A percentile compares a stretch with the other conserved stretches of the same genome.
Evolutionary conservation across 2,888 invertebrate species (phyloP).

Genomic region (Theretra japonica): DNA sequence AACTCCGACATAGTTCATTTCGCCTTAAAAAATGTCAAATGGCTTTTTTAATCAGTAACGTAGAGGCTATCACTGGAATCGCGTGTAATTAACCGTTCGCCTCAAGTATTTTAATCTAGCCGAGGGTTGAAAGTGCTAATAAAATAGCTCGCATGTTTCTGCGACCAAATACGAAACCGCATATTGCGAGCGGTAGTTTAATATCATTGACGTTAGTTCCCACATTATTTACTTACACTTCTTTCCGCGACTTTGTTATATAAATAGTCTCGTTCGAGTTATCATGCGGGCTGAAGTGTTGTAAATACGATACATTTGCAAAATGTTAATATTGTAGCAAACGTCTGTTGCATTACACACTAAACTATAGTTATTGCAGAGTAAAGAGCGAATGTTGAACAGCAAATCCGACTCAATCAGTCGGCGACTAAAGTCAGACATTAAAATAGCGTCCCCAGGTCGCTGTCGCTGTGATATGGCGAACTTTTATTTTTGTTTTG

Average conservation of each 20-base stretch:
- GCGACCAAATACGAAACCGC: constrained; percentile 13
- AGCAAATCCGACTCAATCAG: constrained; percentile 50
- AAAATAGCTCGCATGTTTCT: constrained; percentile 13
- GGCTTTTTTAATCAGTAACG: constrained; percentile 26
- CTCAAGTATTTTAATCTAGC: constrained; percentile 20
- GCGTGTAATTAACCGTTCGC: constrained; percentile 5
- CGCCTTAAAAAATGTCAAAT: constrained; percentile 41
- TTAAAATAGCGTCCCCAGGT: constrained; percentile 63
- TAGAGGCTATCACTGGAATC: constrained; percentile 5
- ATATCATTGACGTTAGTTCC: background rate
- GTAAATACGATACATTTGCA: background rate
- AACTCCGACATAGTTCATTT: constrained; percentile 65
- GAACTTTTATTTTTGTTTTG: constrained; percentile 77
- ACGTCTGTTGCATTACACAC: background rate
- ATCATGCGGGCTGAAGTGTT: background rate
- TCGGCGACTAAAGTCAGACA: constrained; percentile 59
- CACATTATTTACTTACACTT: constrained; percentile 5
- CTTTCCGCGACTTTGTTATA: background rate
- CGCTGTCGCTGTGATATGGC: constrained; percentile 68
- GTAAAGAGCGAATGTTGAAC: constrained; percentile 26
- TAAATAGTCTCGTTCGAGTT: background rate
- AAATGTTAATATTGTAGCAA: background rate
- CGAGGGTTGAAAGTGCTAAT: constrained; percentile 10
- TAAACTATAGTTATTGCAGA: background rate
- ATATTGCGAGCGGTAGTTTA: constrained; percentile 4